These are phyloP conservation scores for Spondyliosoma cantharus DNA, from an alignment of 2,797 vertebrate genomes.

Conservation along the genomic window DNA sequence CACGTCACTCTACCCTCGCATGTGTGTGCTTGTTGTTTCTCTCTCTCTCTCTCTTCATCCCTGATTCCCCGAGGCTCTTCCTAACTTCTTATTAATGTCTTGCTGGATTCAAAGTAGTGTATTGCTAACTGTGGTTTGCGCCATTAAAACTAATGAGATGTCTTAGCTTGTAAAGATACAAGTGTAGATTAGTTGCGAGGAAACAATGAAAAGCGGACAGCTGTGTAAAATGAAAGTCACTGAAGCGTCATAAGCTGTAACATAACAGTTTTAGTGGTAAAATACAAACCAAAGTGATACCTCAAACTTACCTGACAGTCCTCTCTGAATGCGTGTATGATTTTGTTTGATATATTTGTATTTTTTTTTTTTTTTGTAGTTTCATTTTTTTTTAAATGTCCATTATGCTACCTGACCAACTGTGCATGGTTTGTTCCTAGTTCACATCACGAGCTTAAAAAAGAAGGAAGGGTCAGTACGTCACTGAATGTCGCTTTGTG, in stretches of 20 bases:
- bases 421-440: background rate
- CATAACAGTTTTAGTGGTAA: background rate
- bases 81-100: background rate
- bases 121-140: background rate
- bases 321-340: background rate
- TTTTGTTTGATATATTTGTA: too few relatives aligned
- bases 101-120: background rate
- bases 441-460: background rate
- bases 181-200: background rate
- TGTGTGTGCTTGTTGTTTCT: background rate
- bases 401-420: too few relatives aligned
- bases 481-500: too few relatives aligned
- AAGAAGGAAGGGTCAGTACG: too few relatives aligned
- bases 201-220: background rate
- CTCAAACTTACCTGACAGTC: background rate
- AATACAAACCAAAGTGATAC: too few relatives aligned
- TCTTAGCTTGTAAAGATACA: background rate
- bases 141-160: background rate
- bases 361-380: background rate
- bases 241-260: background rate
- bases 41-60: background rate
- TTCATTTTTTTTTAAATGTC: background rate
- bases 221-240: background rate
- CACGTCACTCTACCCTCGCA: background rate
- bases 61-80: too few relatives aligned